These are phyloP conservation scores for Eilema sororculum DNA, from an alignment of 2,888 invertebrate species.

Conservation along the genomic window DNA sequence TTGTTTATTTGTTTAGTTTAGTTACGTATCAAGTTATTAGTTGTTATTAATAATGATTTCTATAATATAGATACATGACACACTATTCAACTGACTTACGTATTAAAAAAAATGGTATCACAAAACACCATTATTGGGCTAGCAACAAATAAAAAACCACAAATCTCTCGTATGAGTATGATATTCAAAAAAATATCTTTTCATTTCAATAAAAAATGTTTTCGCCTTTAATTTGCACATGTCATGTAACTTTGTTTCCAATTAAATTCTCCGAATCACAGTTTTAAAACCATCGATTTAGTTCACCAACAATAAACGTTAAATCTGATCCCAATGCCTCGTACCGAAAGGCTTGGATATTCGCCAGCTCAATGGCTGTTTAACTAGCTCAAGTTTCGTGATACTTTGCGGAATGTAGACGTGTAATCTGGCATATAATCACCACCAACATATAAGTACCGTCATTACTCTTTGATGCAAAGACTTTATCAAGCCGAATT, in stretches of 20 bases:
- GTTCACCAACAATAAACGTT: constrained; percentile 33
- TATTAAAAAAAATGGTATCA: too few relatives aligned
- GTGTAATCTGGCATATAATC: constrained; percentile 46
- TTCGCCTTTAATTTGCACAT: constrained; percentile 2
- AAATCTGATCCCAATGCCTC: constrained; percentile 50
- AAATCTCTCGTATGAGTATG: not conserved
- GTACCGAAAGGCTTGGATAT: constrained; percentile 57
- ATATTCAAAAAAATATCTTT: not conserved
- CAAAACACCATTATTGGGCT: too few relatives aligned
- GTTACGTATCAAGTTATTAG: too few relatives aligned
- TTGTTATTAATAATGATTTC: too few relatives aligned
- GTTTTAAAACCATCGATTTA: constrained; percentile 25
- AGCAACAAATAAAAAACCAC: too few relatives aligned
- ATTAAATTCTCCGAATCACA: constrained; percentile 26
- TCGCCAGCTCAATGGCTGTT: constrained; percentile 59
- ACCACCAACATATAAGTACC: constrained; percentile 23
- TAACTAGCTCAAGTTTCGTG: constrained; percentile 55
- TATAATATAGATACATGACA: too few relatives aligned
- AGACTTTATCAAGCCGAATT: constrained; percentile 41
- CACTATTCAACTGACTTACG: too few relatives aligned
- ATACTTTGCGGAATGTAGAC: constrained; percentile 52
- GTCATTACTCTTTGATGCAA: constrained; percentile 46
- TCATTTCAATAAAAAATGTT: not conserved
- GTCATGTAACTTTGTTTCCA: constrained; percentile 27
- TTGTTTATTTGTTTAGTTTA: too few relatives aligned